A percentile compares a stretch with the other conserved stretches of the same genome.
These are phyloP conservation scores for Frieseomelitta varia DNA, from an alignment of 1,140 invertebrate species.

Conservation along the genomic window DNA sequence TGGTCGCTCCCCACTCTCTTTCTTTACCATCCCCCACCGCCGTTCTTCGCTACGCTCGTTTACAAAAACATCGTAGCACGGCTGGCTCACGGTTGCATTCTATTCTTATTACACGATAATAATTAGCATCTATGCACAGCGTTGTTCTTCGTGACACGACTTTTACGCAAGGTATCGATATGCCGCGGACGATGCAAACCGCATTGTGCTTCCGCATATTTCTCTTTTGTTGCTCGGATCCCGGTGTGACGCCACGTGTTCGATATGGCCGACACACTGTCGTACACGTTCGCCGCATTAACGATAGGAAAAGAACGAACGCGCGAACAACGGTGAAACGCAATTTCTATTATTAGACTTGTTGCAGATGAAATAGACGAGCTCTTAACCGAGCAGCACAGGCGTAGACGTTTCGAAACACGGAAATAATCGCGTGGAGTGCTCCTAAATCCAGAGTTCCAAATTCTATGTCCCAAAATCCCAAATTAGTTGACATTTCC, in stretches of 20 bases:
- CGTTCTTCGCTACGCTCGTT: background rate
- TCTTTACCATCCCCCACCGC: too few species aligned
- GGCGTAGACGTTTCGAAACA: too few species aligned
- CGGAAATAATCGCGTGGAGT: too few species aligned
- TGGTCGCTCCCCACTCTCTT: background rate
- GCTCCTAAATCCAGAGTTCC: too few species aligned
- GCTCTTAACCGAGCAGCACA: too few species aligned
- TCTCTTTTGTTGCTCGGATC: constrained; percentile 25
- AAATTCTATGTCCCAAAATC: too few species aligned
- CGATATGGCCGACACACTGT: constrained; percentile 33
- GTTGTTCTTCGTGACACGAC: background rate
- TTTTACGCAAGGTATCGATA: constrained; percentile 36
- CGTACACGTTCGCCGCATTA: constrained; percentile 15
- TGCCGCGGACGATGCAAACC: constrained; percentile 36
- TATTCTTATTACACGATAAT: background rate
- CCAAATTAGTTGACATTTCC: too few species aligned
- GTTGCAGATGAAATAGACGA: too few species aligned
- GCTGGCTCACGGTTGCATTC: too few species aligned
- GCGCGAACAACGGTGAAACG: background rate
- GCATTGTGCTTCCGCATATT: constrained; percentile 43
- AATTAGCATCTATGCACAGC: background rate
- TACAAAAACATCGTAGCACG: background rate
- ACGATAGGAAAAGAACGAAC: background rate
- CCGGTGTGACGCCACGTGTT: constrained; percentile 25
- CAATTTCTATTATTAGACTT: too few species aligned